phyloP scores from a whole-genome alignment of 2,888 invertebrate species.

The Onchidella celtica region DNA sequence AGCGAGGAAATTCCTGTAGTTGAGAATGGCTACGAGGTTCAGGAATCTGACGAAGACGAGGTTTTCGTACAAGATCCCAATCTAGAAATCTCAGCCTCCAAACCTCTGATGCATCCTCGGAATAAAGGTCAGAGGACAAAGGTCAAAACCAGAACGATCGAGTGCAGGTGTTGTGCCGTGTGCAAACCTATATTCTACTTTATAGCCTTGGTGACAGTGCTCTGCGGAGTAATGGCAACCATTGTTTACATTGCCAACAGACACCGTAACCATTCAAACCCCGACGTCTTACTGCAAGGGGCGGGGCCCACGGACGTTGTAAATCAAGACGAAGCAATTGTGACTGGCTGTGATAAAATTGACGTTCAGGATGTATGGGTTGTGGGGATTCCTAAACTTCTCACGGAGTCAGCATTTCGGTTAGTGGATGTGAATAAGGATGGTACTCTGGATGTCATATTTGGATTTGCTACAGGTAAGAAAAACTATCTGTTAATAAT shows the following conservation, averaged over 20 bases:
- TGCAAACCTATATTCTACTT: slow-evolving; percentile 67
- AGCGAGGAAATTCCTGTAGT: slow-evolving; percentile 59
- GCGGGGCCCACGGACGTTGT: neutral
- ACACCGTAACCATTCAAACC: slow-evolving; percentile 44
- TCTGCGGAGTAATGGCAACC: slow-evolving; percentile 67
- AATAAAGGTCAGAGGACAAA: slow-evolving; percentile 58
- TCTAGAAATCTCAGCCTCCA: slow-evolving; percentile 65
- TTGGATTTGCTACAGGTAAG: slow-evolving; percentile 89
- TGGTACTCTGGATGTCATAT: slow-evolving; percentile 86
- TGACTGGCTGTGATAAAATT: slow-evolving; percentile 84
- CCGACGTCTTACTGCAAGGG: neutral
- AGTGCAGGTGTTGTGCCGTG: slow-evolving; percentile 64
- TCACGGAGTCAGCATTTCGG: slow-evolving; percentile 88
- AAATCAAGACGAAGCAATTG: slow-evolving; percentile 61
- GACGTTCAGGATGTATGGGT: slow-evolving; percentile 85
- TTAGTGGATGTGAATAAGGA: slow-evolving; percentile 88
- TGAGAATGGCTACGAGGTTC: slow-evolving; percentile 60
- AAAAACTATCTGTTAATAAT: too few relatives aligned
- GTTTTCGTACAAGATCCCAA: slow-evolving; percentile 68
- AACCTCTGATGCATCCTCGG: slow-evolving; percentile 72
- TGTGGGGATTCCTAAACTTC: slow-evolving; percentile 85
- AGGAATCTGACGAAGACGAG: slow-evolving; percentile 68
- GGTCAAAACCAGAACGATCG: slow-evolving; percentile 63
- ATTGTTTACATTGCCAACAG: slow-evolving; percentile 70
- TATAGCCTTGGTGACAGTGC: slow-evolving; percentile 62